A percentile compares a stretch with the other conserved stretches of the same genome.
Conservation (phyloP, 2,113 vertebrate genomes). For the Catharus bicknelli region DNA sequence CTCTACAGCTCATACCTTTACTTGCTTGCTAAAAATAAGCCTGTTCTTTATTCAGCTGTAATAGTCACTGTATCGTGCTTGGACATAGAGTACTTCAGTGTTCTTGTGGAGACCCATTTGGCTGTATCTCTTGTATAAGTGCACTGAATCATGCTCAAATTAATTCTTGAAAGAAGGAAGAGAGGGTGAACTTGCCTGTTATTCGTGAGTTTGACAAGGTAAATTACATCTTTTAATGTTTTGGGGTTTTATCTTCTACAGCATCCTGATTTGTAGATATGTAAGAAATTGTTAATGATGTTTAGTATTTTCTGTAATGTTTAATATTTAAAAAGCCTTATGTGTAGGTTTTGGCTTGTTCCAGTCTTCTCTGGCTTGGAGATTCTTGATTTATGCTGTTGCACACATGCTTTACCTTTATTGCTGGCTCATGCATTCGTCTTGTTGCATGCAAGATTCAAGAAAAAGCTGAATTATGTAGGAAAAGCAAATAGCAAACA, state of each 20-base stretch:
- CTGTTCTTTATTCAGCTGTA: slow-evolving; percentile 26
- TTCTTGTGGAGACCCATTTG: slow-evolving; percentile 24
- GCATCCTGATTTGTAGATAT: neutral
- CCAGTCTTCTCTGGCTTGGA: neutral
- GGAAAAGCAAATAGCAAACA: neutral
- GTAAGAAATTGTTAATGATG: neutral
- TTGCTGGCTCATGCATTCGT: neutral
- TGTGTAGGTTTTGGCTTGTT: neutral
- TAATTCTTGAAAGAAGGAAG: neutral
- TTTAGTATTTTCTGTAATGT: neutral
- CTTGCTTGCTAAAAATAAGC: slow-evolving; percentile 52
- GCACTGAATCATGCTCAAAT: slow-evolving; percentile 8
- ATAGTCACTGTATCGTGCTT: slow-evolving; percentile 20
- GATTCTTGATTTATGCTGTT: neutral
- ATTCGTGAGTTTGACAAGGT: slow-evolving; percentile 8
- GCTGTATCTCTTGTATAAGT: slow-evolving; percentile 34
- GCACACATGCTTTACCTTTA: neutral
- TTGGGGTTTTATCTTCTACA: neutral
- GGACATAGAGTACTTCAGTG: slow-evolving; percentile 2
- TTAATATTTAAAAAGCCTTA: neutral
- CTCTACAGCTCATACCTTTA: slow-evolving; percentile 35
- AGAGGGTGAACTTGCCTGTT: neutral
- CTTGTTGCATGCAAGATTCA: neutral
- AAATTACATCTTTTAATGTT: neutral
- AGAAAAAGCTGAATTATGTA: neutral